Evolutionary conservation across 2,113 vertebrate genomes (phyloP).

Genomic region (Penelope pileata): DNA sequence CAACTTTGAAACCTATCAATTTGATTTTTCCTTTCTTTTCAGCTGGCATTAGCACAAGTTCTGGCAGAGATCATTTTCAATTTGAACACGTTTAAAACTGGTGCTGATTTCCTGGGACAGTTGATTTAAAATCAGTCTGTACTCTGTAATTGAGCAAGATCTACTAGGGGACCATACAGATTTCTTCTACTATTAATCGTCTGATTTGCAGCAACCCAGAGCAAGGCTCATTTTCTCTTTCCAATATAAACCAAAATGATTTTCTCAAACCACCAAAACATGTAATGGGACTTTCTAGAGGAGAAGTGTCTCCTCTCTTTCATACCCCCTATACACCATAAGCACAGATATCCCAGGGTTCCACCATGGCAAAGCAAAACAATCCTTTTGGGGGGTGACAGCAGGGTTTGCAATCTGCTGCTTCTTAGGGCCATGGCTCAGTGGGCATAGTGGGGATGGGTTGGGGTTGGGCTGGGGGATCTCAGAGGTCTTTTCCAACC

Average conservation of each 20-base stretch:
- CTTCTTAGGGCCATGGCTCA: background rate
- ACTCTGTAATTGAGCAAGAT: background rate
- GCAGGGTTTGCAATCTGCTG: background rate
- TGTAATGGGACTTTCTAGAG: background rate
- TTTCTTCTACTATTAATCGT: background rate
- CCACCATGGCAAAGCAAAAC: background rate
- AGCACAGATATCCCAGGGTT: background rate
- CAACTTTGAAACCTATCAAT: background rate
- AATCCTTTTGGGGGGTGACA: background rate
- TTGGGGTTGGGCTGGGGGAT: background rate
- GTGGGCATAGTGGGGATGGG: background rate
- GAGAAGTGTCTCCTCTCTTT: background rate
- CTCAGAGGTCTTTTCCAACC: background rate
- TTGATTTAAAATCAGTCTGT: background rate
- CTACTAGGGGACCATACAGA: background rate
- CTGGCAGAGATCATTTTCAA: background rate
- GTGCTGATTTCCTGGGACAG: background rate
- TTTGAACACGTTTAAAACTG: background rate
- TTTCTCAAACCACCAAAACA: background rate
- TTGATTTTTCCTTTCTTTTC: background rate
- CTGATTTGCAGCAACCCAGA: background rate
- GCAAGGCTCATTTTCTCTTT: background rate
- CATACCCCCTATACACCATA: no score
- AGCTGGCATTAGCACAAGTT: background rate
- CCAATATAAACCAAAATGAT: background rate